These are phyloP conservation scores for Fragum whitleyi DNA, from an alignment of 2,888 invertebrate species.

Conservation along the genomic window DNA sequence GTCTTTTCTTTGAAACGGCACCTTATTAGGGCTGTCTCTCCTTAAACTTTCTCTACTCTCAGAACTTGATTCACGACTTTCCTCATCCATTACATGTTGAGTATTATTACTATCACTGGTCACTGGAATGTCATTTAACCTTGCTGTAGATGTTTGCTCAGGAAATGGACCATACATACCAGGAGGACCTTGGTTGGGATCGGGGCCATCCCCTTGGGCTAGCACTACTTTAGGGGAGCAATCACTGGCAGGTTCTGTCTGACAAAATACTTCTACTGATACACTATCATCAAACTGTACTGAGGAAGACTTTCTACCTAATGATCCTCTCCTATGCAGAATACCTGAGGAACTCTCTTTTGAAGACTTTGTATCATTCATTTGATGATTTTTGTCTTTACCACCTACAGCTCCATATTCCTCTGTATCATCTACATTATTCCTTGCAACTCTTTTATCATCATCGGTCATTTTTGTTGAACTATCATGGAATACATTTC, in stretches of 20 bases:
- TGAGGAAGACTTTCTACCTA: slow-evolving; percentile 13
- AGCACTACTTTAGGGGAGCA: slow-evolving; percentile 23
- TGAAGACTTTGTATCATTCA: neutral
- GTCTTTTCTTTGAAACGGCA: slow-evolving; percentile 29
- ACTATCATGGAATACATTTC: neutral
- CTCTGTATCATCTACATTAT: slow-evolving; percentile 11
- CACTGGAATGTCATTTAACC: slow-evolving; percentile 16
- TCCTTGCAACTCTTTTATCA: neutral
- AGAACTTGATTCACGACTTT: neutral
- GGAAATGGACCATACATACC: slow-evolving; percentile 17
- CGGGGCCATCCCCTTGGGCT: slow-evolving; percentile 42
- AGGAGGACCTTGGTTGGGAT: slow-evolving; percentile 1
- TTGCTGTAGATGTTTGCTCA: neutral
- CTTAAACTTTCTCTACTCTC: neutral
- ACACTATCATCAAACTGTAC: slow-evolving; percentile 56
- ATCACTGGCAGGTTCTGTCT: slow-evolving; percentile 26
- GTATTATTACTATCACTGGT: neutral
- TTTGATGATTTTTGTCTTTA: neutral
- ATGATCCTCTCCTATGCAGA: neutral
- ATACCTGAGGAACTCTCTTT: slow-evolving; percentile 10
- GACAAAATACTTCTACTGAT: slow-evolving; percentile 45
- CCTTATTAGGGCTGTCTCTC: neutral
- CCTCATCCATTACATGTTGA: neutral
- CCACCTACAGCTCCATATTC: slow-evolving; percentile 28
- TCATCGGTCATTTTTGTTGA: neutral